Evolutionary conservation across 2,888 invertebrate genomes (phyloP).

Genomic region (Steinernema hermaphroditum): DNA sequence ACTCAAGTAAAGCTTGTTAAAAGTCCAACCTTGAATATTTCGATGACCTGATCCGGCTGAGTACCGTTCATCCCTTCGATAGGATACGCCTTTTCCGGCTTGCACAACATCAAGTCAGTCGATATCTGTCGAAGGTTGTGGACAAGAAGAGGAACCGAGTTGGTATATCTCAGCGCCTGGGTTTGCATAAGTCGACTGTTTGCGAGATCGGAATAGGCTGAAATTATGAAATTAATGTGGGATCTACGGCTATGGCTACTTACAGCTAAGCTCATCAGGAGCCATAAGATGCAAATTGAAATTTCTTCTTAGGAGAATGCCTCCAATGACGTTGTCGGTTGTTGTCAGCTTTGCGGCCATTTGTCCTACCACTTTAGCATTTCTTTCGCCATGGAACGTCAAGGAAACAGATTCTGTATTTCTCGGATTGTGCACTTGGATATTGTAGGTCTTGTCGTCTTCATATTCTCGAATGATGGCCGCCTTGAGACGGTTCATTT

Average conservation of each 20-base stretch:
- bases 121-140: conserved; percentile 68
- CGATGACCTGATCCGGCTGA: conserved; percentile 47
- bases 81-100: conserved; percentile 39
- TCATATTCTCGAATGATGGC: conserved; percentile 72
- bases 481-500: conserved; percentile 93
- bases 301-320: conserved; percentile 91
- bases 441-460: conserved; percentile 46
- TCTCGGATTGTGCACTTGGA: conserved; percentile 83
- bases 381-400: conserved; percentile 94
- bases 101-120: conserved; percentile 45
- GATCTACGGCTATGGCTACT: not conserved
- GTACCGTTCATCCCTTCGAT: conserved; percentile 42
- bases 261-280: conserved; percentile 77
- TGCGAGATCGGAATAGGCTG: conserved; percentile 94
- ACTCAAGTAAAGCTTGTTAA: conserved; percentile 28
- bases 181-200: conserved; percentile 73
- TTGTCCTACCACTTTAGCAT: conserved; percentile 93
- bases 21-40: conserved; percentile 53
- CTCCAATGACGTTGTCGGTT: conserved; percentile 81
- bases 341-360: conserved; percentile 82
- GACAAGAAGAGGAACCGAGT: conserved; percentile 72
- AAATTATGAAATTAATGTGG: conserved; percentile 55
- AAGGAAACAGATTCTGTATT: conserved; percentile 91
- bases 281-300: conserved; percentile 95
- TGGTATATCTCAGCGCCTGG: conserved; percentile 84